Base-by-base conservation (phyloP, 2,113 vertebrate genomes). In the Pteruthius melanotis region DNA sequence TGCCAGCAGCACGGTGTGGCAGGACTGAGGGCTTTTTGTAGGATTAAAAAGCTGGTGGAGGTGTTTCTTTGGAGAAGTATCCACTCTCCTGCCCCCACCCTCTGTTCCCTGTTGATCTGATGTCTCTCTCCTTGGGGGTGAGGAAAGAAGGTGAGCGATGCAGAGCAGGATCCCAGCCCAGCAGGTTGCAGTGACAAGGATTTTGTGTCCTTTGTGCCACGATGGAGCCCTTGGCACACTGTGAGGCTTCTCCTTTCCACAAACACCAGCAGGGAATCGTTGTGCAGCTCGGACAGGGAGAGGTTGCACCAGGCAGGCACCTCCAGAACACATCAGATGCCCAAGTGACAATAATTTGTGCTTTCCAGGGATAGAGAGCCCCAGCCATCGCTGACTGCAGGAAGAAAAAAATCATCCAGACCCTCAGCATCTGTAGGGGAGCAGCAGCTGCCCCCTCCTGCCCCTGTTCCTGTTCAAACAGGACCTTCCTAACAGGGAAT, bases 141-240 rank as follows among this genome's bases (percentile, higher is more conserved):
- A 85, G 57, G 57, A 45, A 54, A 52, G 64, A 68, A 1, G 20
- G 12, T 2, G 19, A 42, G 50, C 53, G 39, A 44, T 21, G 19
- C 87, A 17, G 35, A 71, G 74, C 35, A 90, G 81, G 28, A 61
- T 92, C 70, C 35, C 68, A 95, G 81, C 86, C 86, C 80, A 39
- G 61, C n/a, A 0, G 30, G 83, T 74, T 45, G 89, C 83, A 87
- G 27, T 24, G 66, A 19, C 11, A 15, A 88, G 53, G 74, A 61
- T 92, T 94, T 94, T 45, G 61, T 57, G 37, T 96, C 95, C 82
- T 76, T 70, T 75, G 42, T 87, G 92, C 63, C 57, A 13, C 8
- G 45, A 39, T 52, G 76, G 86, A 52, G 71, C n/a, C 23, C 42
- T 68, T 42, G 2, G 63, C 40, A 33, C 5, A 2, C 63, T 88